Conservation (phyloP, 2,888 invertebrate species). For the Morpho achilles region DNA sequence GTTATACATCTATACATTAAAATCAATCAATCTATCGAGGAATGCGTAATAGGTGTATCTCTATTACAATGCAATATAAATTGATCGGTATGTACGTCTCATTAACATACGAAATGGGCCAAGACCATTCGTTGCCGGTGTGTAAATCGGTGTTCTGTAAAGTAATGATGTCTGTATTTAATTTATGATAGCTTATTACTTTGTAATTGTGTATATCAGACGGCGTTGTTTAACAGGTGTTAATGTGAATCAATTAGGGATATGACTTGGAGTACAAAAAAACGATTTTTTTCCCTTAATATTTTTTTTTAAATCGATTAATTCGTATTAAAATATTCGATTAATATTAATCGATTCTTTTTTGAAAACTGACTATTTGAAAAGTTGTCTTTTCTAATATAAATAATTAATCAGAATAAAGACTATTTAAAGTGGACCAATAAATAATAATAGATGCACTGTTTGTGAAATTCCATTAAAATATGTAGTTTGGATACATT, state of each 20-base stretch:
- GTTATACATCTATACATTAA: conserved; percentile 46
- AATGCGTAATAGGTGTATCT: conserved; percentile 52
- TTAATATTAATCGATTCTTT: too few relatives aligned
- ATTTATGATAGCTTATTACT: conserved; percentile 20
- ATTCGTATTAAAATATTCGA: too few relatives aligned
- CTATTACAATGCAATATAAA: conserved; percentile 51
- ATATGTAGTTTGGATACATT: too few relatives aligned
- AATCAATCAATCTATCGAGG: conserved; percentile 57
- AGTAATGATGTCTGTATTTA: conserved; percentile 26
- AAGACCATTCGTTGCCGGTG: conserved; percentile 29
- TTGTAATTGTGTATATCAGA: conserved; percentile 9
- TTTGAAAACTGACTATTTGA: too few relatives aligned
- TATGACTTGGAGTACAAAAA: too few relatives aligned
- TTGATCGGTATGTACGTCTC: conserved; percentile 49
- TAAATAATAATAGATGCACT: too few relatives aligned
- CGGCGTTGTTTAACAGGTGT: conserved; percentile 10
- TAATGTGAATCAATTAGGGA: conserved; percentile 2
- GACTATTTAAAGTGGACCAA: too few relatives aligned
- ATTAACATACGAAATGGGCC: conserved; percentile 52
- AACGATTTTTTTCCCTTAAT: too few relatives aligned
- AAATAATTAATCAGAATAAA: too few relatives aligned
- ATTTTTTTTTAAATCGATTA: too few relatives aligned
- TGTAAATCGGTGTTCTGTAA: conserved; percentile 22
- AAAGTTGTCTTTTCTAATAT: too few relatives aligned
- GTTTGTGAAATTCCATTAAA: too few relatives aligned